These are phyloP conservation scores for Chaitophorus viminalis DNA, from an alignment of 2,888 invertebrate species.

Conservation along the genomic window DNA sequence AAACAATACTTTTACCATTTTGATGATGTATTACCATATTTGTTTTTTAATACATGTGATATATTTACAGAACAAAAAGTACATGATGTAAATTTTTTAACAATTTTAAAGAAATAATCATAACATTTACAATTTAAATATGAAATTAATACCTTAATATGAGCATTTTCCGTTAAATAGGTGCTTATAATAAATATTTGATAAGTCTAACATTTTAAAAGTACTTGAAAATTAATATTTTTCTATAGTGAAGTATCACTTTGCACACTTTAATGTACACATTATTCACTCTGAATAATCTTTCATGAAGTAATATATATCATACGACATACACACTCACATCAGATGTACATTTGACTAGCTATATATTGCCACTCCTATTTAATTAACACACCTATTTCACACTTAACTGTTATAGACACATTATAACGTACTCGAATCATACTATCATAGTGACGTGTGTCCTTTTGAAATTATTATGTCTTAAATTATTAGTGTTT, in stretches of 20 bases:
- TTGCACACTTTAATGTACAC: neutral
- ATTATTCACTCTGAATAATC: neutral
- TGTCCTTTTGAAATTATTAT: neutral
- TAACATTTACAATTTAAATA: neutral
- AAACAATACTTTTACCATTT: too few relatives aligned
- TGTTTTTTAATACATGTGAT: too few relatives aligned
- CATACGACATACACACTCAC: neutral
- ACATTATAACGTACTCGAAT: neutral
- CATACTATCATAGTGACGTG: neutral
- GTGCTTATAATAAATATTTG: neutral
- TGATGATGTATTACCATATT: too few relatives aligned
- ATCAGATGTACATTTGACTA: neutral
- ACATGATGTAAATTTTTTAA: too few relatives aligned
- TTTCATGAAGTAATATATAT: neutral
- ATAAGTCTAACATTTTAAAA: neutral
- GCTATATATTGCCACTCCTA: neutral
- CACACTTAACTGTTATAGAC: neutral
- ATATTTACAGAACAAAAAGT: too few relatives aligned
- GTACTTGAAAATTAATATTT: neutral
- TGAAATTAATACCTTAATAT: neutral
- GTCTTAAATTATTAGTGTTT: neutral
- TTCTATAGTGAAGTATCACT: neutral
- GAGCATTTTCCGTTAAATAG: neutral
- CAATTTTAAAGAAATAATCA: too few relatives aligned
- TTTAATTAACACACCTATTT: neutral